These are phyloP conservation scores for Spatulosminthurus flaviceps DNA, from an alignment of 2,888 invertebrate species.

Conservation along the genomic window DNA sequence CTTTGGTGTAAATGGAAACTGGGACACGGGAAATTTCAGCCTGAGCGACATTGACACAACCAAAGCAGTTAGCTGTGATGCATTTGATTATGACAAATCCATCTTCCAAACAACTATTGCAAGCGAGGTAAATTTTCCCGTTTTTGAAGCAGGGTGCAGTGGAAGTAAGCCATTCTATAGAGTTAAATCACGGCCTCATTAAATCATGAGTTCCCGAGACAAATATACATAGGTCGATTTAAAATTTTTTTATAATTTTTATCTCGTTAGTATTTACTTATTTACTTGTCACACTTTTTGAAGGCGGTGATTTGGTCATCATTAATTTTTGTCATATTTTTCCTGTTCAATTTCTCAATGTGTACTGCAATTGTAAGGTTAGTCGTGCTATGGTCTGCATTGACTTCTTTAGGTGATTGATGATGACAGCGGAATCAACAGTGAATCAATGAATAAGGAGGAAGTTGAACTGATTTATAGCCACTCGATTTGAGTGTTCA, in stretches of 20 bases:
- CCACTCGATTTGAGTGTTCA: neutral
- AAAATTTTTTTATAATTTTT: too few species aligned
- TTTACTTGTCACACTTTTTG: too few species aligned
- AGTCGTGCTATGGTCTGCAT: neutral
- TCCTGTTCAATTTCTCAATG: too few species aligned
- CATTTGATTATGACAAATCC: slow-evolving; percentile 58
- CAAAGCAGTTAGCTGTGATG: slow-evolving; percentile 24
- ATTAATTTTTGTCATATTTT: too few species aligned
- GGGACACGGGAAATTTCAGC: slow-evolving; percentile 43
- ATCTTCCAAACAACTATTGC: slow-evolving; percentile 59
- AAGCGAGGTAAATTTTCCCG: slow-evolving; percentile 45
- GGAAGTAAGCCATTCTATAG: too few species aligned
- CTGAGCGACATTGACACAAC: slow-evolving; percentile 32
- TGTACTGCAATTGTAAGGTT: too few species aligned
- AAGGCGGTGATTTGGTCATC: too few species aligned
- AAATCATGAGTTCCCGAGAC: too few species aligned
- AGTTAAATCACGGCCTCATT: too few species aligned
- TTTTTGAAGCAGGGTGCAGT: too few species aligned
- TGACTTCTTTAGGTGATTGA: neutral
- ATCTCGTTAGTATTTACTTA: too few species aligned
- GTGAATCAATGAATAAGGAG: neutral
- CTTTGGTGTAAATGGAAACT: slow-evolving; percentile 38
- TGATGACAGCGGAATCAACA: slow-evolving; percentile 5
- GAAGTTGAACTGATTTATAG: neutral
- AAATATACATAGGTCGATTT: too few species aligned